Percentiles rank a stretch among this genome's conserved stretches.
Conservation (phyloP, 2,888 invertebrate species). For the Orthosia gracilis region DNA sequence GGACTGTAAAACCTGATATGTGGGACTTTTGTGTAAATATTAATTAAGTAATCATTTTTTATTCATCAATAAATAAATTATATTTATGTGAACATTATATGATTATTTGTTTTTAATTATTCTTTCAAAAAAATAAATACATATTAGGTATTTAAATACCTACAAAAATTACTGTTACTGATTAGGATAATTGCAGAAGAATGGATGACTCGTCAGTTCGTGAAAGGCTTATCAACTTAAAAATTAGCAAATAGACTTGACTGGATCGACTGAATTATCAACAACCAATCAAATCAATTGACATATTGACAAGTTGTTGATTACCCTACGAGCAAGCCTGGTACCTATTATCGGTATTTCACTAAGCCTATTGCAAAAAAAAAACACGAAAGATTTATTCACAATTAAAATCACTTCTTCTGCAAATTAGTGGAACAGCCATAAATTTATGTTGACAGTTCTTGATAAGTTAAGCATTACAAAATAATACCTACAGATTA, state of each 20-base stretch:
- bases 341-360: background rate
- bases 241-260: no score
- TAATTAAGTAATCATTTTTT: conserved; percentile 35
- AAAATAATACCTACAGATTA: conserved; percentile 48
- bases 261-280: no score
- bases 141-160: no score
- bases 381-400: background rate
- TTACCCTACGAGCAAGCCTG: background rate
- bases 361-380: background rate
- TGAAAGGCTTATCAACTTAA: no score
- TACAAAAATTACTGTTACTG: no score
- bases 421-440: conserved; percentile 10
- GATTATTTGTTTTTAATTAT: conserved; percentile 1
- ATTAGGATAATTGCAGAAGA: no score
- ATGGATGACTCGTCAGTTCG: no score
- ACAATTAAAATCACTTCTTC: background rate
- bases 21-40: conserved; percentile 81
- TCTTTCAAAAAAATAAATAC: no score
- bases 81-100: conserved; percentile 2
- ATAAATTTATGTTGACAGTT: conserved; percentile 33
- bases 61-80: background rate
- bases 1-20: conserved; percentile 91
- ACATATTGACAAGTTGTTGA: background rate
- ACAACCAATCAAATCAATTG: no score
- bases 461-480: conserved; percentile 31